Evolutionary conservation across 2,797 vertebrate species (phyloP).

Genomic region (Chrysocyon brachyurus): DNA sequence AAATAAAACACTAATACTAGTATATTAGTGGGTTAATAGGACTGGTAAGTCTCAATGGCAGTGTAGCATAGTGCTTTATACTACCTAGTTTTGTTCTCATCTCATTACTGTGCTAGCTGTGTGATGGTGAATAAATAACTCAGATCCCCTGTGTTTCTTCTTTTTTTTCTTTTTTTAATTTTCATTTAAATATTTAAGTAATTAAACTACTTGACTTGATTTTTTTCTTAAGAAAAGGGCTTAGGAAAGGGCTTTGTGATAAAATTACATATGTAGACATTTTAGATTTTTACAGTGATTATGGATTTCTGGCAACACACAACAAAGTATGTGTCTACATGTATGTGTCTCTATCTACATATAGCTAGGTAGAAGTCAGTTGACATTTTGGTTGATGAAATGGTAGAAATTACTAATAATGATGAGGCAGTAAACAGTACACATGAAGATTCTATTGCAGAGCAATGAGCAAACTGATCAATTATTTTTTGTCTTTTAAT

Average conservation of each 20-base stretch:
- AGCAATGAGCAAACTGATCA: not conserved
- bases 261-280: not conserved
- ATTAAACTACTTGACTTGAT: not conserved
- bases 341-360: not conserved
- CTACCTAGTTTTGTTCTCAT: not conserved
- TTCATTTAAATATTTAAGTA: constrained; percentile 6
- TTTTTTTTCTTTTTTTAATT: not conserved
- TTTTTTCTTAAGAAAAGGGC: not conserved
- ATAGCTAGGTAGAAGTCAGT: not conserved
- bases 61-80: not conserved
- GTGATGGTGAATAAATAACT: not conserved
- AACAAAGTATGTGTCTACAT: not conserved
- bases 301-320: not conserved
- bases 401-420: not conserved
- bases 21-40: not conserved
- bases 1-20: not conserved
- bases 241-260: not conserved
- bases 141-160: not conserved
- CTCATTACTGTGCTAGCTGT: not conserved
- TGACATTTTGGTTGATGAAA: not conserved
- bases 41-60: not conserved
- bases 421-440: not conserved
- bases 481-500: not conserved
- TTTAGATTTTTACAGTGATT: not conserved
- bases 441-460: not conserved